Conservation (phyloP, 2,888 invertebrate species). For the Miltochrista miniata region DNA sequence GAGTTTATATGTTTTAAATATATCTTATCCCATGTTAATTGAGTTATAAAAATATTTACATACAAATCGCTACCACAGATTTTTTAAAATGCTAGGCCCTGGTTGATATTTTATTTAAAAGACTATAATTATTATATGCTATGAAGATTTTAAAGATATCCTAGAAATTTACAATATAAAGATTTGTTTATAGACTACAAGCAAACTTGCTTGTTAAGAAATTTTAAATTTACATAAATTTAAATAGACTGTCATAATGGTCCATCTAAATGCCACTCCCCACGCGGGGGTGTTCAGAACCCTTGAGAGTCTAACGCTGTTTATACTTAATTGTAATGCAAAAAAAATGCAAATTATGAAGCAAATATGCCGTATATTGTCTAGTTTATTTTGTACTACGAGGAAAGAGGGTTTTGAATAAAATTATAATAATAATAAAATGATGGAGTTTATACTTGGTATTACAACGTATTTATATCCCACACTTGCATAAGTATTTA, state of each 20-base stretch:
- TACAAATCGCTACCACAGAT: background rate
- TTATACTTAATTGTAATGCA: conserved; percentile 50
- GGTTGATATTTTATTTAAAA: background rate
- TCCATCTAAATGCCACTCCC: conserved; percentile 46
- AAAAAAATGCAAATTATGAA: conserved; percentile 52
- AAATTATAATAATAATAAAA: conserved; percentile 2
- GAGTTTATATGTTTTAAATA: too few relatives aligned
- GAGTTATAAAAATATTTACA: conserved; percentile 2
- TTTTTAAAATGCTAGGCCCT: background rate
- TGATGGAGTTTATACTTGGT: background rate
- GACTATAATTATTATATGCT: background rate
- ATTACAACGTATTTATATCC: too few relatives aligned
- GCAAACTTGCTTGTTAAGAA: conserved; percentile 13
- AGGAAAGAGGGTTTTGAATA: conserved; percentile 9
- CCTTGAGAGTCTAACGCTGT: conserved; percentile 40
- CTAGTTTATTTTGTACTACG: conserved; percentile 13
- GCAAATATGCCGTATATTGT: conserved; percentile 29
- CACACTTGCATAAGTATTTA: background rate
- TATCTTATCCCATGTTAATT: too few relatives aligned
- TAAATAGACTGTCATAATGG: conserved; percentile 43
- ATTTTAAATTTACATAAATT: conserved; percentile 37
- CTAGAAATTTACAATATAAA: too few relatives aligned
- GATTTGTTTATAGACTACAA: conserved; percentile 1
- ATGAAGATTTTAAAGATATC: conserved; percentile 1
- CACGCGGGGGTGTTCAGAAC: conserved; percentile 36